phyloP scores from a whole-genome alignment of 2,888 invertebrate genomes.

The Gibbula magus region DNA sequence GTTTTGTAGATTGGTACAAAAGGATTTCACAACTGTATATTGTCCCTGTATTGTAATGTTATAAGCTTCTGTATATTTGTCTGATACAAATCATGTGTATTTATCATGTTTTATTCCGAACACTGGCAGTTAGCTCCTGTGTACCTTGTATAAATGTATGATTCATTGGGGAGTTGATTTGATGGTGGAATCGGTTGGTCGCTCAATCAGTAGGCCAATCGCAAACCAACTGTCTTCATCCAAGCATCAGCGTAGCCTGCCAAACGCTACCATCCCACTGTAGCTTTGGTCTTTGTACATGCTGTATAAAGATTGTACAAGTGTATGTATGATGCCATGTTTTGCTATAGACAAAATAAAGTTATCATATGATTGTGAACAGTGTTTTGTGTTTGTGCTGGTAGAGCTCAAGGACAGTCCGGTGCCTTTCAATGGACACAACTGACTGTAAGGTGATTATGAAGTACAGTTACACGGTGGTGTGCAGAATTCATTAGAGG shows the following conservation, averaged over 20 bases:
- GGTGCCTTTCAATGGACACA: no score
- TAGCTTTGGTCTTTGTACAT: conserved; percentile 6
- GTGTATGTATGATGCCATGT: conserved; percentile 5
- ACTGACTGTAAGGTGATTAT: no score
- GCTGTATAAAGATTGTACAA: conserved; percentile 15
- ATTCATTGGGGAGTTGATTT: neutral
- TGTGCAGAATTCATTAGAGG: no score
- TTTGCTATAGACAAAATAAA: conserved; percentile 14
- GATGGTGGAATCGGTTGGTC: neutral
- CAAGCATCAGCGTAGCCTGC: conserved; percentile 6
- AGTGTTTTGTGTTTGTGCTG: neutral
- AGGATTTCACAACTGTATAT: neutral
- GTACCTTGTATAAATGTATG: conserved; percentile 4
- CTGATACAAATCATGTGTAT: conserved; percentile 18
- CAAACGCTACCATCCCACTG: neutral
- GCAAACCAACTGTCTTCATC: neutral
- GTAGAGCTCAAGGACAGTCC: no score
- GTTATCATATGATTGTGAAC: conserved; percentile 11
- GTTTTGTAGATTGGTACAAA: conserved; percentile 10
- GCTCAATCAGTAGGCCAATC: neutral
- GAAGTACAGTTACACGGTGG: no score
- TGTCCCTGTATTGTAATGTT: conserved; percentile 8
- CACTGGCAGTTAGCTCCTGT: neutral
- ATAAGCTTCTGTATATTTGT: conserved; percentile 22
- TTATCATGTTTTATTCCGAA: conserved; percentile 19